Conservation (phyloP, 1,140 invertebrate species). For the Listronotus oregonensis region DNA sequence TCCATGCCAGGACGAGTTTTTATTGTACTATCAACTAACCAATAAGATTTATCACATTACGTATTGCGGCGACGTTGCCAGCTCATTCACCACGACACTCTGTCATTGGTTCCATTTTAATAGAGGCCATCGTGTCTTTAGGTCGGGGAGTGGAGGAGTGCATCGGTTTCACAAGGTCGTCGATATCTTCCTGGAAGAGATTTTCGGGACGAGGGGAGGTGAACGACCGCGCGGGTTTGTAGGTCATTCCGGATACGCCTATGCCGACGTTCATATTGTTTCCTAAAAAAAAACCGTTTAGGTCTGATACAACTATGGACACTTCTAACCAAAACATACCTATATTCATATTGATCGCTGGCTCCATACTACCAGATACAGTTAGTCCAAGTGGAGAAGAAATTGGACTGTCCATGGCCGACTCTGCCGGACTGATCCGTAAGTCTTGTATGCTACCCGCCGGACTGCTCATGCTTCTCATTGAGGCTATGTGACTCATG, state of each 20-base stretch:
- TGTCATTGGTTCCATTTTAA: constrained; percentile 61
- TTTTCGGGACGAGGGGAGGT: constrained; percentile 66
- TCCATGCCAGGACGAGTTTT: not conserved
- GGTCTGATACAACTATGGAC: too few relatives aligned
- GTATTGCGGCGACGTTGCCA: constrained; percentile 36
- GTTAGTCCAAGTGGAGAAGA: constrained; percentile 60
- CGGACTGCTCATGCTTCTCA: constrained; percentile 52
- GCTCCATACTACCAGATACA: constrained; percentile 52
- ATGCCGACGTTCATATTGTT: constrained; percentile 57
- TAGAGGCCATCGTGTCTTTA: constrained; percentile 53
- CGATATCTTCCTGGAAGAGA: constrained; percentile 66
- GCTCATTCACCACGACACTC: constrained; percentile 59
- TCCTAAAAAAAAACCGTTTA: constrained; percentile 26
- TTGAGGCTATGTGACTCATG: constrained; percentile 50
- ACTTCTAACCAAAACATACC: constrained; percentile 34
- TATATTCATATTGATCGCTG: constrained; percentile 50
- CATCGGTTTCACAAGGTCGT: constrained; percentile 64
- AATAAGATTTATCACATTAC: constrained; percentile 53
- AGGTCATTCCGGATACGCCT: constrained; percentile 68
- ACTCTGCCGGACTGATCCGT: constrained; percentile 54
- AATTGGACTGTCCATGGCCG: constrained; percentile 57
- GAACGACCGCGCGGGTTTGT: constrained; percentile 64
- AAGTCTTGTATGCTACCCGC: constrained; percentile 55
- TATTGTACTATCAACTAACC: not conserved
- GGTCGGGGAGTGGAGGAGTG: constrained; percentile 42